These are phyloP conservation scores for Poeciliopsis presidionis DNA, from an alignment of 2,797 vertebrate species.

Conservation along the genomic window DNA sequence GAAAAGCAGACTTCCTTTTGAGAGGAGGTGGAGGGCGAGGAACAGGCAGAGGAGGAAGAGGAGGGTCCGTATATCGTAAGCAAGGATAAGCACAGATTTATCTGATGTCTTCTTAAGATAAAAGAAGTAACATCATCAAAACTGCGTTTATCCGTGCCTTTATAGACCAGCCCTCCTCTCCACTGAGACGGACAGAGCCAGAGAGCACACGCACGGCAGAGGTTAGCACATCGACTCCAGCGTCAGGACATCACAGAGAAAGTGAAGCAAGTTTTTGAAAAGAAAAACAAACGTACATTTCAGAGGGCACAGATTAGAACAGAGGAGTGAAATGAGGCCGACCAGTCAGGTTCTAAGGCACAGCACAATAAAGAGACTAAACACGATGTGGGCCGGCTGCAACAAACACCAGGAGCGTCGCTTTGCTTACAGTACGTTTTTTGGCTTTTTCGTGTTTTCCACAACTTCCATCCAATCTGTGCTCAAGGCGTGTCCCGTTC, in stretches of 20 bases:
- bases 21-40: constrained; percentile 68
- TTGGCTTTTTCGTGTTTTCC: constrained; percentile 11
- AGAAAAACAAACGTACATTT: constrained; percentile 48
- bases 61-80: constrained; percentile 80
- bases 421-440: constrained; percentile 43
- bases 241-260: constrained; percentile 54
- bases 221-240: constrained; percentile 64
- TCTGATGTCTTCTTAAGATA: constrained; percentile 89
- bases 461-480: constrained; percentile 36
- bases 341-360: constrained; percentile 61
- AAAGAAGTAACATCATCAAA: constrained; percentile 91
- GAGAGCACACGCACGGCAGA: constrained; percentile 64
- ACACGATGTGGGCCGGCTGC: constrained; percentile 64
- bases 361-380: constrained; percentile 54
- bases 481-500: constrained; percentile 5
- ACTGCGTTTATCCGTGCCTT: constrained; percentile 87
- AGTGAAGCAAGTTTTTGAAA: constrained; percentile 52
- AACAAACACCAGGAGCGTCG: constrained; percentile 61
- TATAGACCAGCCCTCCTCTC: constrained; percentile 77
- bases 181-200: constrained; percentile 69
- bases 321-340: constrained; percentile 63
- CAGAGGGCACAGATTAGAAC: constrained; percentile 52
- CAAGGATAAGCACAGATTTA: constrained; percentile 90
- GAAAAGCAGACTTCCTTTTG: constrained; percentile 71
- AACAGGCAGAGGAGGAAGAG: constrained; percentile 71